phyloP scores from a whole-genome alignment of 1,140 invertebrate species.

The Diabrotica virgifera region DNA sequence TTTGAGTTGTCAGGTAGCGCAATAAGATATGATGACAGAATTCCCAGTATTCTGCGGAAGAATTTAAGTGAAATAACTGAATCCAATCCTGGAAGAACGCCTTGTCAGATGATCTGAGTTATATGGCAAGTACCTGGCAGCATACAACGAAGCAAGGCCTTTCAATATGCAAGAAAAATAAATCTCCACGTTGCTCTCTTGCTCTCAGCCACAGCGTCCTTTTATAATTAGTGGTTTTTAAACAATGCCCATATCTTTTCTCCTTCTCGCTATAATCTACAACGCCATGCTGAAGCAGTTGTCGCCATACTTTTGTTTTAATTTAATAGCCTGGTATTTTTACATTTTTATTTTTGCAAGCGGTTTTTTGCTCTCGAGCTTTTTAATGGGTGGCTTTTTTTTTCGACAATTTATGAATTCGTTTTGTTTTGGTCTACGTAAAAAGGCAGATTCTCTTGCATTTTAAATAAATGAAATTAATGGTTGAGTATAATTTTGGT shows the following conservation, averaged over 20 bases:
- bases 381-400: slow-evolving; percentile 12
- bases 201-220: slow-evolving; percentile 29
- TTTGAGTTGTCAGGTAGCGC: too few relatives aligned
- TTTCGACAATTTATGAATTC: slow-evolving; percentile 15
- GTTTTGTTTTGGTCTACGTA: slow-evolving; percentile 4
- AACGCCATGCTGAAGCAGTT: slow-evolving; percentile 28
- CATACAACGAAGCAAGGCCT: slow-evolving; percentile 37
- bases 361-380: slow-evolving; percentile 8
- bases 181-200: slow-evolving; percentile 36
- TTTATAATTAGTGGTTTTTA: slow-evolving; percentile 47
- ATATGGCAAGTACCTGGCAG: slow-evolving; percentile 41
- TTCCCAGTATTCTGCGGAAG: neutral
- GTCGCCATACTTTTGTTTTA: slow-evolving; percentile 37
- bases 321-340: slow-evolving; percentile 36
- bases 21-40: too few relatives aligned
- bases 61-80: slow-evolving; percentile 7
- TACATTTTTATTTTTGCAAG: slow-evolving; percentile 24
- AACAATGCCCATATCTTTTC: slow-evolving; percentile 42
- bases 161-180: slow-evolving; percentile 48
- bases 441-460: neutral
- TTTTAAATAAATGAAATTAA: neutral
- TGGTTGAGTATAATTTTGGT: neutral
- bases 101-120: slow-evolving; percentile 44
- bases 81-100: slow-evolving; percentile 15
- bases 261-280: slow-evolving; percentile 25